Evolutionary conservation across 30 jellyfish, hydroid and myxozoan genomes (phyloP).

Genomic region (Mastigias papua): DNA sequence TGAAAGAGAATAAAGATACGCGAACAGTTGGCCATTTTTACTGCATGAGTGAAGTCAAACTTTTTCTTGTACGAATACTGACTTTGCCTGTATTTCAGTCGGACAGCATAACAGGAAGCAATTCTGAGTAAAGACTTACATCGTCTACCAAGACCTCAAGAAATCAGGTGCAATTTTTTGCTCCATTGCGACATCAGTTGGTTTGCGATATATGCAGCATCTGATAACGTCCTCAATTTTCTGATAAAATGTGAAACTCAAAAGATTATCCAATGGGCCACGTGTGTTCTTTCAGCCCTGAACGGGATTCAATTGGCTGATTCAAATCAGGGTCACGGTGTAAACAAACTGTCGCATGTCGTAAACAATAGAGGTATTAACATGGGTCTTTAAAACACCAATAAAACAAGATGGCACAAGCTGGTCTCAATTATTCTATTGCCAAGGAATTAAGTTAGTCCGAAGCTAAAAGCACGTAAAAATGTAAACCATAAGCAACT

Average conservation of each 20-base stretch:
- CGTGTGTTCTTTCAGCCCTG: slow-evolving; percentile 25
- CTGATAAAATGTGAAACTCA: background rate
- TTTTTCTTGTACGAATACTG: too few species aligned
- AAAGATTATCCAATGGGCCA: background rate
- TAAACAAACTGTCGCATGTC: slow-evolving; percentile 14
- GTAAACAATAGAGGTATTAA: background rate
- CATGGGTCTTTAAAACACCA: background rate
- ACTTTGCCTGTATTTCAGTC: background rate
- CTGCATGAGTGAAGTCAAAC: too few species aligned
- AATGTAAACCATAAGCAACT: too few species aligned
- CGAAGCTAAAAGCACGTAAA: too few species aligned
- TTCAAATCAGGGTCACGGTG: background rate
- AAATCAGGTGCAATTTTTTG: background rate
- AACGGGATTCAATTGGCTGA: slow-evolving; percentile 10
- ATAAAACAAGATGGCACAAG: background rate
- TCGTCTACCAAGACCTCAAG: background rate
- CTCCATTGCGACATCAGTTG: background rate
- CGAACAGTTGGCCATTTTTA: too few species aligned
- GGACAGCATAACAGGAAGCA: background rate
- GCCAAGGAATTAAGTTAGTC: too few species aligned
- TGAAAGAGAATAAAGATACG: too few species aligned
- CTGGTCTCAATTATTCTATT: too few species aligned
- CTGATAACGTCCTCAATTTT: background rate
- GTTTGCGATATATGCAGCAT: background rate
- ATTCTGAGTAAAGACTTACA: background rate